Base-by-base conservation (phyloP, 2,888 invertebrate genomes). In the Phorcus lineatus region DNA sequence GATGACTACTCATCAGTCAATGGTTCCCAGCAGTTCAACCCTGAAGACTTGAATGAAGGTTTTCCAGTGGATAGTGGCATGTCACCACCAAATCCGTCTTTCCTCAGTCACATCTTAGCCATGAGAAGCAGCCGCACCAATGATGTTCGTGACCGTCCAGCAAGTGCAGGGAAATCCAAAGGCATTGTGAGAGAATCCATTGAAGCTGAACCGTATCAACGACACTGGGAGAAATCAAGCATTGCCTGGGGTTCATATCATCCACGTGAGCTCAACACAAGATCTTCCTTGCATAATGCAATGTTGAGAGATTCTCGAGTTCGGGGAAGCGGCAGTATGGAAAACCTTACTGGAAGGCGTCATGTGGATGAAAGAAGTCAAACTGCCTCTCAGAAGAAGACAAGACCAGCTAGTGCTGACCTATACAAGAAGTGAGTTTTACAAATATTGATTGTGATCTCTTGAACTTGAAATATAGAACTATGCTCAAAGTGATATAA, bases 221-320 rank as follows among this genome's bases (percentile, higher is more conserved):
- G 90, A 9, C 88, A 88, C 75, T 91, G 91, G 91, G 86, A 86
- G 6, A 85, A 85, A 22, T 91, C 91, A 7, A 91, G 90, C 53
- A 86, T 84, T 6, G 89, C 90, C 0, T 91, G 91, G 91, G 82
- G 84, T 22, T 88, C 90, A 0, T 89, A 87, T 79, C 87, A 90
- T 67, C 85, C 86, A 2, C 85, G 90, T n/a, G 91, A 91, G 62
- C 83, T 91, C 1, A 88, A 83, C 62, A 88, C 89, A 11, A 86
- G 86, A 67, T 88, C 88, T 0, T 87, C 86, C 62, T 62, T 86
- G 28, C 83, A 83, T 24, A 74, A n/a, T n/a, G 16, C 24, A 40
- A 31, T 22, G 76, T 17, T 24, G 40, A 16, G 67, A 62, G 57
- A 31, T 74, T 47, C 31, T 47, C 4, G 62, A 28, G 77, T 80